phyloP scores from a whole-genome alignment of 2,113 vertebrate species.

The Gracilinanus agilis region DNA sequence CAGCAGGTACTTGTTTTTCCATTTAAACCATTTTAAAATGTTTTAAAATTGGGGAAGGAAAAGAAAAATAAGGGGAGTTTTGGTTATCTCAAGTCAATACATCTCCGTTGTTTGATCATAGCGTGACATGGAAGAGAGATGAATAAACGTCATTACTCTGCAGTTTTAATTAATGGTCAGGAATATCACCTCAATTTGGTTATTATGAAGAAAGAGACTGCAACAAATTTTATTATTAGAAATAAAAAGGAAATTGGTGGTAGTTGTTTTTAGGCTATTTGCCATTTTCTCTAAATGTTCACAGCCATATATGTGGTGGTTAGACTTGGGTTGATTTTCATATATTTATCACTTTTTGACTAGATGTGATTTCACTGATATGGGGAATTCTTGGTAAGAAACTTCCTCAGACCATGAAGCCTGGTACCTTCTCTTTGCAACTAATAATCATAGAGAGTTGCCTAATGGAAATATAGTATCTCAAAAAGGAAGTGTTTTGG shows the following conservation, averaged over 20 bases:
- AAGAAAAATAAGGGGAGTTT: not conserved
- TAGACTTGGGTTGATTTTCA: not conserved
- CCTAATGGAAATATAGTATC: constrained; percentile 37
- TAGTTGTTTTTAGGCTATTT: not conserved
- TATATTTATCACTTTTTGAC: not conserved
- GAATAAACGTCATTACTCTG: not conserved
- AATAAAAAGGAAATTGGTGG: not conserved
- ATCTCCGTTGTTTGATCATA: not conserved
- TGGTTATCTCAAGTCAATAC: not conserved
- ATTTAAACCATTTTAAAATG: constrained; percentile 21
- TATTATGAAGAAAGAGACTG: not conserved
- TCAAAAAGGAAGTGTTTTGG: not conserved
- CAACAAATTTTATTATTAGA: not conserved
- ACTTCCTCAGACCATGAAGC: not conserved
- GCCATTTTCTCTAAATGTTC: not conserved
- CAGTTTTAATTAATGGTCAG: not conserved
- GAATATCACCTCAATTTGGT: not conserved
- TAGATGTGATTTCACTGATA: not conserved
- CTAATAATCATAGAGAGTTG: not conserved
- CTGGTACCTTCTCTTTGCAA: not conserved
- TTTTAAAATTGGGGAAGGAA: not conserved
- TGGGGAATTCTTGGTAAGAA: not conserved
- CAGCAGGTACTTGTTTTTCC: constrained; percentile 90
- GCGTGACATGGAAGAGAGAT: not conserved
- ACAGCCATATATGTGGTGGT: not conserved